phyloP scores from a whole-genome alignment of 2,113 vertebrate genomes.

The Nycticorax nycticorax region DNA sequence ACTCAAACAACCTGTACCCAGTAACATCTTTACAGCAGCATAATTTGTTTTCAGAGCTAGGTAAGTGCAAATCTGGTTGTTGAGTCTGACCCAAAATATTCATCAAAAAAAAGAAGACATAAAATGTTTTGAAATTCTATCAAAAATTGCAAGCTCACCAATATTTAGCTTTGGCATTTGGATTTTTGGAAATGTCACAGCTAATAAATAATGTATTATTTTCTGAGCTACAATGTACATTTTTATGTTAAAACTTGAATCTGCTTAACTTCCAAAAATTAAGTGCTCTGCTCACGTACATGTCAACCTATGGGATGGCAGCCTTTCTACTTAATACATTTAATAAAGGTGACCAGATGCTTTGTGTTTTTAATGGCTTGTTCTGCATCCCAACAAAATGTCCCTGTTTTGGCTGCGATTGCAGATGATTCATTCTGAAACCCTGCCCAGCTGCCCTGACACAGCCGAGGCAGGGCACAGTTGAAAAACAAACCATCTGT shows the following conservation, averaged over 20 bases:
- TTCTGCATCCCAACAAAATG: slow-evolving; percentile 62
- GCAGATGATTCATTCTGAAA: slow-evolving; percentile 63
- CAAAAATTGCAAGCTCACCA: slow-evolving; percentile 41
- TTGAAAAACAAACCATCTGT: slow-evolving; percentile 51
- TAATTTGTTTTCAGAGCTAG: background rate
- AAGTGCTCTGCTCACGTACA: background rate
- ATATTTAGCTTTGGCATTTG: slow-evolving; percentile 13
- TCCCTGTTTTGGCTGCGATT: slow-evolving; percentile 49
- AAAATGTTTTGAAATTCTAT: background rate
- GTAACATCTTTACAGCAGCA: background rate
- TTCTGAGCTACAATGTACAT: background rate
- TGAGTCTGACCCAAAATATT: background rate
- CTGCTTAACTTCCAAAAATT: background rate
- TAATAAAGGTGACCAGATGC: slow-evolving; percentile 70
- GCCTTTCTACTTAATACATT: slow-evolving; percentile 45
- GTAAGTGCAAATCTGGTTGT: background rate
- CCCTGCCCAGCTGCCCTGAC: slow-evolving; percentile 56
- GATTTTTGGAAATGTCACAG: slow-evolving; percentile 33
- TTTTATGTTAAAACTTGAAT: slow-evolving; percentile 23
- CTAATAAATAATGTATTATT: slow-evolving; percentile 44
- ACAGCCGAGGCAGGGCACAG: slow-evolving; percentile 37
- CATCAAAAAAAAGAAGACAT: background rate
- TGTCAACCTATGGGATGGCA: slow-evolving; percentile 3
- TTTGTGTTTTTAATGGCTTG: slow-evolving; percentile 63
- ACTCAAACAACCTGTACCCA: background rate